A percentile compares a stretch with the other conserved stretches of the same genome.
Evolutionary conservation across 2,113 vertebrate genomes (phyloP).

Genomic region (Ictidomys tridecemlineatus): DNA sequence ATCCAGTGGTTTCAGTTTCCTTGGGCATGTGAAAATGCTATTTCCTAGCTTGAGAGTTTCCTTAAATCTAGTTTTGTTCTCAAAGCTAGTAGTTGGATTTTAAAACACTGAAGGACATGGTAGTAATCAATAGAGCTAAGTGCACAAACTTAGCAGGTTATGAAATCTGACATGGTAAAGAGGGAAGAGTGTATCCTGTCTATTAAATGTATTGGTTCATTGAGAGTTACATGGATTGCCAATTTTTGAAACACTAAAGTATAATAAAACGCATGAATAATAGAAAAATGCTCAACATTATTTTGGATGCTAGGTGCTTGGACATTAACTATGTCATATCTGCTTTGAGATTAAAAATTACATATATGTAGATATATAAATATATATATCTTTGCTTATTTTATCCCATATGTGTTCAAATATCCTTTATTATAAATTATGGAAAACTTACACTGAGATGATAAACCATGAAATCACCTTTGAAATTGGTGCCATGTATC

Average conservation of each 20-base stretch:
- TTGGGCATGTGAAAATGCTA: constrained; percentile 44
- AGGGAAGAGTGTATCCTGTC: neutral
- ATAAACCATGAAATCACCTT: constrained; percentile 43
- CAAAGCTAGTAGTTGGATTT: constrained; percentile 38
- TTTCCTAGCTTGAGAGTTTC: constrained; percentile 39
- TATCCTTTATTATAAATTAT: constrained; percentile 42
- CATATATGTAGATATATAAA: neutral
- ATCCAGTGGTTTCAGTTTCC: constrained; percentile 24
- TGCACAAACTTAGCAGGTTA: constrained; percentile 55
- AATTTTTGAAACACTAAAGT: constrained; percentile 61
- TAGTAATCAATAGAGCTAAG: constrained; percentile 41
- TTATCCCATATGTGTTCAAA: constrained; percentile 52
- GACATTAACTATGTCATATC: constrained; percentile 66
- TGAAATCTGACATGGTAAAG: neutral
- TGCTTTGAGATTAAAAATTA: constrained; percentile 56
- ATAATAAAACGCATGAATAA: constrained; percentile 58
- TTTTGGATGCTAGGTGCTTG: constrained; percentile 71
- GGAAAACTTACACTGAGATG: neutral
- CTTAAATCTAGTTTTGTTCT: constrained; percentile 52
- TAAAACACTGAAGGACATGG: constrained; percentile 30
- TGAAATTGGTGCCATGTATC: constrained; percentile 29
- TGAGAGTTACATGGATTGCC: constrained; percentile 28
- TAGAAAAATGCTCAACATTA: constrained; percentile 69
- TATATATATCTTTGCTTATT: constrained; percentile 42
- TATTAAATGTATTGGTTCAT: constrained; percentile 41